Conservation (phyloP, 2,888 invertebrate species). For the Tipula vernalis region DNA sequence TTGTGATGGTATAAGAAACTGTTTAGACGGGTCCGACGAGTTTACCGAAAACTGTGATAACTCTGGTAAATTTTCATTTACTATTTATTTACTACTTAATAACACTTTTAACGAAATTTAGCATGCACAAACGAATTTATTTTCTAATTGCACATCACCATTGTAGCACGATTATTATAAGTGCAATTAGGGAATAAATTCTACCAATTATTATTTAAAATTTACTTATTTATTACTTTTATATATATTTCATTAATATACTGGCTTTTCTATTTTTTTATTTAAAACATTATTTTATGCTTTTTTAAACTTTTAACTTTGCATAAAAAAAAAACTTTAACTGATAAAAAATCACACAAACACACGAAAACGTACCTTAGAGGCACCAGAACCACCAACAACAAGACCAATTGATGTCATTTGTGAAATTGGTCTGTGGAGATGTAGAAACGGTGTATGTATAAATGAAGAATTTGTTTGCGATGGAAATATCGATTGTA, state of each 20-base stretch:
- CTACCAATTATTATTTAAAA: neutral
- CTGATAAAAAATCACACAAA: neutral
- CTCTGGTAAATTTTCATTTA: slow-evolving; percentile 5
- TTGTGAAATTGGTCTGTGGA: slow-evolving; percentile 37
- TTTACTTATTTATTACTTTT: neutral
- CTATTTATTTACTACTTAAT: neutral
- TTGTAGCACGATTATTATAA: neutral
- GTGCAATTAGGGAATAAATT: neutral
- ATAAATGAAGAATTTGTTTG: slow-evolving; percentile 44
- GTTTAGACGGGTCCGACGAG: slow-evolving; percentile 49
- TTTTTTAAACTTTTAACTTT: neutral
- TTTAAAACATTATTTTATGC: neutral
- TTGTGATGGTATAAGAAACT: slow-evolving; percentile 46
- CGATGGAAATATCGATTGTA: slow-evolving; percentile 44
- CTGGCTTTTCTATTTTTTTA: neutral
- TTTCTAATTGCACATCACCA: neutral
- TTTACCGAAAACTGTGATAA: slow-evolving; percentile 19
- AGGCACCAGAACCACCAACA: neutral
- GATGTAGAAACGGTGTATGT: slow-evolving; percentile 50
- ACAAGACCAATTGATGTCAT: neutral
- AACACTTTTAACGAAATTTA: neutral
- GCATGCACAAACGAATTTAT: neutral
- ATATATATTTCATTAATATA: neutral
- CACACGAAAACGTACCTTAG: neutral
- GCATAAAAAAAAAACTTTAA: neutral